Percentiles rank a stretch among this genome's conserved stretches.
phyloP scores from a whole-genome alignment of 2,113 vertebrate genomes.

The Miniopterus natalensis region DNA sequence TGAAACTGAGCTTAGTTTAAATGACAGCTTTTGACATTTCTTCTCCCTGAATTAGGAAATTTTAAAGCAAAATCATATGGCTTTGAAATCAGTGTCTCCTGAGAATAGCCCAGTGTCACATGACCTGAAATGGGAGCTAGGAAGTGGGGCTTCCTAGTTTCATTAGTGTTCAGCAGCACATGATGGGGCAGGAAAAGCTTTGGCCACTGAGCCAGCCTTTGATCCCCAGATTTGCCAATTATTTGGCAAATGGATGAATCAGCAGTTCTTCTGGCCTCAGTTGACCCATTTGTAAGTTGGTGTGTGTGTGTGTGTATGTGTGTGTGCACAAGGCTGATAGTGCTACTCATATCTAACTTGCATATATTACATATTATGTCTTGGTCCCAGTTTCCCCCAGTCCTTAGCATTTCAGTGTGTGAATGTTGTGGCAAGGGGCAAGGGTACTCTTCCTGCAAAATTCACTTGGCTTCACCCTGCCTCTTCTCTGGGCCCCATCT shows the following conservation, averaged over 20 bases:
- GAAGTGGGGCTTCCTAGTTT: background rate
- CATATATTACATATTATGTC: background rate
- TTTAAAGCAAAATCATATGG: constrained; percentile 6
- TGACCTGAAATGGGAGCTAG: background rate
- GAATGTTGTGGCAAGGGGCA: background rate
- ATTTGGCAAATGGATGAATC: background rate
- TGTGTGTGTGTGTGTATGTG: background rate
- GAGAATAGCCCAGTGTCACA: background rate
- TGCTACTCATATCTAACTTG: background rate
- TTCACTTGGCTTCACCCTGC: background rate
- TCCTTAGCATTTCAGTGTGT: background rate
- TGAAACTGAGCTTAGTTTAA: background rate
- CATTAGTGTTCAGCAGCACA: background rate
- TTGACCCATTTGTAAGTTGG: background rate
- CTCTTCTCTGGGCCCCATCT: background rate
- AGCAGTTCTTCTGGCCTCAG: background rate
- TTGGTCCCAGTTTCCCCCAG: background rate
- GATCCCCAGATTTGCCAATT: background rate
- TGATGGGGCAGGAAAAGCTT: background rate
- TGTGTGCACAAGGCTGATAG: background rate
- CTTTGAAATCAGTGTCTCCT: constrained; percentile 26
- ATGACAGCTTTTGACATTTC: constrained; percentile 61
- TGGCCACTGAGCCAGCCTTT: background rate
- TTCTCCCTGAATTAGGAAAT: constrained; percentile 56
- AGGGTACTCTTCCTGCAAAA: background rate